A percentile compares a stretch with the other conserved stretches of the same genome.
Conservation (phyloP, 2,888 invertebrate species). For the Erpobdella octoculata region DNA sequence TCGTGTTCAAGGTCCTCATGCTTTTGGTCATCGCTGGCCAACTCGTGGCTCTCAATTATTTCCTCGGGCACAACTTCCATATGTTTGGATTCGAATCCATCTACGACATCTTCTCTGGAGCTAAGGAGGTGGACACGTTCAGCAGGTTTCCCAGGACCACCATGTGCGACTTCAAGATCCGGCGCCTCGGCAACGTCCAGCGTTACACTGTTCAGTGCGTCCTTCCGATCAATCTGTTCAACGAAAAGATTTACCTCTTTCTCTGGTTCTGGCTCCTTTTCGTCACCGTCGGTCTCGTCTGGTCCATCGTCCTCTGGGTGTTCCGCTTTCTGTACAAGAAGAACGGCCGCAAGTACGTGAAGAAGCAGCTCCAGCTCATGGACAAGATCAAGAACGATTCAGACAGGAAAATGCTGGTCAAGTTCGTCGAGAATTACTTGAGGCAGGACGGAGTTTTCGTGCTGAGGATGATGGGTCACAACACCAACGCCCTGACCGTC, state of each 20-base stretch:
- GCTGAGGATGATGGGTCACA: conserved; percentile 50
- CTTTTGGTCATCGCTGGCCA: conserved; percentile 46
- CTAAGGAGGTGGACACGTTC: conserved; percentile 48
- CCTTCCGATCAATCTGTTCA: conserved; percentile 45
- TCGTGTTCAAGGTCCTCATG: conserved; percentile 52
- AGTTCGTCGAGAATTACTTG: conserved; percentile 50
- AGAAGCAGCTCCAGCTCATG: conserved; percentile 38
- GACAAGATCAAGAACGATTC: conserved; percentile 30
- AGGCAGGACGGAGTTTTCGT: conserved; percentile 51
- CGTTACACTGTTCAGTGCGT: conserved; percentile 53
- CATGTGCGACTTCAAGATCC: conserved; percentile 51
- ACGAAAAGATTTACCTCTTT: conserved; percentile 52
- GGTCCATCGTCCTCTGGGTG: conserved; percentile 53
- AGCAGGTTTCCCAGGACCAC: conserved; percentile 51
- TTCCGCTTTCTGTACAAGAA: conserved; percentile 35
- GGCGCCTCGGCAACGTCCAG: conserved; percentile 50
- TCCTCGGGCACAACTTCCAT: conserved; percentile 37
- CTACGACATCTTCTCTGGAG: conserved; percentile 51
- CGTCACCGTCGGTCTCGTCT: conserved; percentile 50
- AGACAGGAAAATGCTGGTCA: conserved; percentile 33
- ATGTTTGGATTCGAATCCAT: conserved; percentile 53
- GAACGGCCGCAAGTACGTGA: conserved; percentile 37
- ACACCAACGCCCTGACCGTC: conserved; percentile 52
- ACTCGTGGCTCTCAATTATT: conserved; percentile 40
- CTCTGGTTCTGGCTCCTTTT: conserved; percentile 56